A percentile compares a stretch with the other conserved stretches of the same genome.
These are phyloP conservation scores for Caenorhabditis macrosperma DNA, from an alignment of 2,888 invertebrate genomes.

Conservation along the genomic window DNA sequence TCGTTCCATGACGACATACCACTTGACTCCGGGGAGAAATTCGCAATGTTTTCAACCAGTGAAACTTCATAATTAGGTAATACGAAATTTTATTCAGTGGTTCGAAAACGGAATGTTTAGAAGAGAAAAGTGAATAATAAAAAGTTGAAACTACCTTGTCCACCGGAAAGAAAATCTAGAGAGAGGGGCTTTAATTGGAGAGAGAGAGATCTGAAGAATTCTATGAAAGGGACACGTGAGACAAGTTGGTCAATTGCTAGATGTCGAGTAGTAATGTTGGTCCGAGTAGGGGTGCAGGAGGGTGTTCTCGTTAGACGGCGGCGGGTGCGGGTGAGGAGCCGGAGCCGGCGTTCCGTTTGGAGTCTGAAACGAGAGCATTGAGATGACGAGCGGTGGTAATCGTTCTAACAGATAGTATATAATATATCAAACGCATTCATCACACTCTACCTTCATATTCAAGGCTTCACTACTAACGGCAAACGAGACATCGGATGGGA, in stretches of 20 bases:
- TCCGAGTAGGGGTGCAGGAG: conserved; percentile 52
- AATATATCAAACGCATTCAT: conserved; percentile 29
- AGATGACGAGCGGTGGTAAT: not conserved
- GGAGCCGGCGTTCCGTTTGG: conserved; percentile 52
- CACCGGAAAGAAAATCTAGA: conserved; percentile 22
- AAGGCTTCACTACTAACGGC: conserved; percentile 71
- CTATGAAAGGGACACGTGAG: conserved; percentile 1
- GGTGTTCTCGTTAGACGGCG: conserved; percentile 53
- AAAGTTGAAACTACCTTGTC: conserved; percentile 9
- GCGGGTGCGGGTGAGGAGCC: conserved; percentile 33
- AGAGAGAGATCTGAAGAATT: conserved; percentile 2
- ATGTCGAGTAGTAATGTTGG: conserved; percentile 50
- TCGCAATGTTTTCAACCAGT: too few species aligned
- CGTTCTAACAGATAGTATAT: not conserved
- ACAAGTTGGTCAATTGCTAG: conserved; percentile 46
- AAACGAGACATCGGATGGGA: conserved; percentile 78
- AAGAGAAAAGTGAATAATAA: conserved; percentile 1
- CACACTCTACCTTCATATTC: conserved; percentile 57
- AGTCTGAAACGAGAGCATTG: conserved; percentile 20
- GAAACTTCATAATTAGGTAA: too few species aligned
- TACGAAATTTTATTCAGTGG: conserved; percentile 20
- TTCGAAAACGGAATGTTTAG: not conserved
- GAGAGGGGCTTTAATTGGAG: not conserved
- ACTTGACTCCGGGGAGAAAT: too few species aligned
- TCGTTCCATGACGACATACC: too few species aligned